Percentiles rank a stretch among this genome's conserved stretches.
Conservation (phyloP, 30 jellyfish, hydroid and myxozoan species). For the Calvadosia cruxmelitensis region DNA sequence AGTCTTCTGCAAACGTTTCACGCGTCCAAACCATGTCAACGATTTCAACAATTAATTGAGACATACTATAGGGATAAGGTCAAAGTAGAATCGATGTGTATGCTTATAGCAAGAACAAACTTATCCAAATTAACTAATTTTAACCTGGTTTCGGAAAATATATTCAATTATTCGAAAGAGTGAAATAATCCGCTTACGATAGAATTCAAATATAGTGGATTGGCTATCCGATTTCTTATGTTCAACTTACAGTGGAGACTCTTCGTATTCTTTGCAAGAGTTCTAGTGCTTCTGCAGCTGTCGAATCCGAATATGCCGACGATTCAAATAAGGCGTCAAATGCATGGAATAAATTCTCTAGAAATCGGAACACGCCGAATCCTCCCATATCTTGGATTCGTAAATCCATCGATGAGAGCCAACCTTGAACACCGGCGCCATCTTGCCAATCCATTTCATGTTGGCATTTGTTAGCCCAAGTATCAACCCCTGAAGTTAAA, state of each 20-base stretch:
- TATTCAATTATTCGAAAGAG: background rate
- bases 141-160: no score
- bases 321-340: conserved; percentile 96
- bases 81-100: no score
- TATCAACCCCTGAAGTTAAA: conserved; percentile 57
- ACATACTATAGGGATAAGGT: no score
- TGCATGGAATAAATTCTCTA: conserved; percentile 91
- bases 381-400: conserved; percentile 99
- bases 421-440: conserved; percentile 77
- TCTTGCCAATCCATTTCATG: conserved; percentile 96
- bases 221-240: no score
- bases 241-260: conserved; percentile 60
- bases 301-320: conserved; percentile 66
- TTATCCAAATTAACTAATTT: no score
- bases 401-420: conserved; percentile 96
- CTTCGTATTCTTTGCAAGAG: conserved; percentile 74
- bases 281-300: conserved; percentile 69
- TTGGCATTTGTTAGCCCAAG: conserved; percentile 93
- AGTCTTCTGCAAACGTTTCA: no score
- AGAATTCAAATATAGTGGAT: no score
- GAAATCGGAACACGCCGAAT: conserved; percentile 84
- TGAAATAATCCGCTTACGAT: no score
- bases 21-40: no score
- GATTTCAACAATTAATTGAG: no score
- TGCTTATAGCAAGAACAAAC: no score